Conservation (phyloP, 2,797 vertebrate species). For the Malacoraja senta region DNA sequence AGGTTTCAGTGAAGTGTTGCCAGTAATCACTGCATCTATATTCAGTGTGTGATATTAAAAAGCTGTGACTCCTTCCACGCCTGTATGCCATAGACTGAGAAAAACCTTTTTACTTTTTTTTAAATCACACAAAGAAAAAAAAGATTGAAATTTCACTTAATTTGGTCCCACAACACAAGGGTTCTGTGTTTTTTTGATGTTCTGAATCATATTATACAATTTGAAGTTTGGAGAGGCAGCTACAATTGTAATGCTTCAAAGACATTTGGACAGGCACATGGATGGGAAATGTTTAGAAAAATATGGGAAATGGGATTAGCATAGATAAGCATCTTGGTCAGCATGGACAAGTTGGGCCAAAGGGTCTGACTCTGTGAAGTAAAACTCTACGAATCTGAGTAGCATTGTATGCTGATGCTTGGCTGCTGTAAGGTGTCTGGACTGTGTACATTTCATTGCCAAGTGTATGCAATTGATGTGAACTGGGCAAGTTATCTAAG, state of each 20-base stretch:
- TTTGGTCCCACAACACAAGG: not conserved
- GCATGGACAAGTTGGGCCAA: no score
- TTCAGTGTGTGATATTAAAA: conserved; percentile 1
- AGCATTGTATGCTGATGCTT: conserved; percentile 9
- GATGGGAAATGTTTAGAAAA: no score
- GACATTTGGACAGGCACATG: no score
- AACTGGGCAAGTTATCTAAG: conserved; percentile 23
- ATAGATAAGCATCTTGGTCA: no score
- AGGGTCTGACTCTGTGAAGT: no score
- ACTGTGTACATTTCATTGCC: not conserved
- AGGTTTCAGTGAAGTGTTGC: conserved; percentile 19
- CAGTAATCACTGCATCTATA: conserved; percentile 23
- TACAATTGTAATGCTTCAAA: no score
- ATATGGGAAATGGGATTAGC: no score
- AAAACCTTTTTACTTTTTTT: not conserved
- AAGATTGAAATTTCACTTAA: not conserved
- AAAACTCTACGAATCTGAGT: not conserved
- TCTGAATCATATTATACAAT: no score
- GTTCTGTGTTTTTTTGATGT: no score
- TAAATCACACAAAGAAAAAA: not conserved
- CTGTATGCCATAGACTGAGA: not conserved
- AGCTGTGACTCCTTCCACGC: not conserved
- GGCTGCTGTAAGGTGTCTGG: not conserved
- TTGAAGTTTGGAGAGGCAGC: no score
- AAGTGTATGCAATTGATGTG: not conserved